phyloP scores from a whole-genome alignment of 2,888 invertebrate genomes.

The Serrognathus titanus region DNA sequence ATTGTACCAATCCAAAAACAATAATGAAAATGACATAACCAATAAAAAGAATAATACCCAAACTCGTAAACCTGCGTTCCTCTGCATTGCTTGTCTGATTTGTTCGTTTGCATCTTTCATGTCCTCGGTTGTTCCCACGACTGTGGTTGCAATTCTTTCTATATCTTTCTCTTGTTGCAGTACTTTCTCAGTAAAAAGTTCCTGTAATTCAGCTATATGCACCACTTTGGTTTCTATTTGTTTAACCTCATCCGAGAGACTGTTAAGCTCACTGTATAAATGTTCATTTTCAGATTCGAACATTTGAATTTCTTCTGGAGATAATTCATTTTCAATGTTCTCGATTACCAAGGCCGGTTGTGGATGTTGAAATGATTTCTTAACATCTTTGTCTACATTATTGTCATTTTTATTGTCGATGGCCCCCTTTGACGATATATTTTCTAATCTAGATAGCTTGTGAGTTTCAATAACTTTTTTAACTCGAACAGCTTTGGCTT shows the following conservation, averaged over 20 bases:
- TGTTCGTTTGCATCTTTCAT: conserved; percentile 96
- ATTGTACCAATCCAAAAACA: conserved; percentile 99
- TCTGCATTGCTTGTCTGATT: conserved; percentile 93
- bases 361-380: conserved; percentile 27
- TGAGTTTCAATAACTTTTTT: conserved; percentile 82
- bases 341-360: conserved; percentile 20
- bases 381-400: conserved; percentile 16
- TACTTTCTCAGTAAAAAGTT: conserved; percentile 94
- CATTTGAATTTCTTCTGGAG: conserved; percentile 87
- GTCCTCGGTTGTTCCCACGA: conserved; percentile 91
- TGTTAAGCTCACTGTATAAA: conserved; percentile 82
- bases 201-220: conserved; percentile 92
- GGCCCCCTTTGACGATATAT: conserved; percentile 18
- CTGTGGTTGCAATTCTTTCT: conserved; percentile 82
- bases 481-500: conserved; percentile 82
- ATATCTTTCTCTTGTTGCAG: conserved; percentile 92
- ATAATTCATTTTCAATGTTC: conserved; percentile 64
- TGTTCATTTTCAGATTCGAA: conserved; percentile 90
- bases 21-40: conserved; percentile 91
- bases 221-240: conserved; percentile 90
- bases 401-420: conserved; percentile 4
- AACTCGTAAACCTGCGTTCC: conserved; percentile 92
- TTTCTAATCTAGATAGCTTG: conserved; percentile 70
- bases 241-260: conserved; percentile 84
- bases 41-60: conserved; percentile 93